Evolutionary conservation across 2,888 invertebrate genomes (phyloP), one percentile per base, ranked within the genome.

Genomic region (Heteropelma amictum): DNA sequence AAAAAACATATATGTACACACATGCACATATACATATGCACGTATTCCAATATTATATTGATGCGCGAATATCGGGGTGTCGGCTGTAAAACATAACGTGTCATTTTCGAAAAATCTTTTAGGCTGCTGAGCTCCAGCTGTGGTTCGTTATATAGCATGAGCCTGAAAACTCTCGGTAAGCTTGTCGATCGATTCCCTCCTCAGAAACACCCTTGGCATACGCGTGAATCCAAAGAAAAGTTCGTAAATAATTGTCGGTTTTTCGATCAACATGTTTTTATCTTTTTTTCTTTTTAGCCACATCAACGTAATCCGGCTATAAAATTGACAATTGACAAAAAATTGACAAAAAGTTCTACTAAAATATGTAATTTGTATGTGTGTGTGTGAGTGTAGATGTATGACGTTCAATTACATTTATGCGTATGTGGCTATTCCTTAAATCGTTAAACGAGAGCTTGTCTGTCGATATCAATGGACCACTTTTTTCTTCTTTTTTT

Each of bases 311-410:
- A 23, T n/a, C 0, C n/a, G 6, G 26, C 12, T 23, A 49, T n/a
- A 6, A n/a, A 17, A n/a, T 8, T 30, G 4, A 38, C n/a, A 58
- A 58, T 56, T 40, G 17, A 7, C 2, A 10, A 33, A 33, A 26
- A n/a, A n/a, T n/a, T n/a, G n/a, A n/a, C n/a, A n/a, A n/a, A n/a
- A n/a, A n/a, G n/a, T 85, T 85, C 85, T 88, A 88, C 85, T 88
- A 88, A 88, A 88, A 87, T 86, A 87, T 88, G 86, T 81, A 81
- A n/a, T 74, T 74, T 78, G 63, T 85, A 82, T 82, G 81, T 81
- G 78, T 80, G 77, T 83, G 80, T 82, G 23, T 64, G 53, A 58
- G 53, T 26, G 60, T 58, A 58, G 40, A 51, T 69, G 28, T 72
- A 56, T 40, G 35, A 84, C 82, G 81, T 70, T 86, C 81, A 84